Base-by-base conservation (phyloP, 2,797 vertebrate species). In the Oryzias sinensis region DNA sequence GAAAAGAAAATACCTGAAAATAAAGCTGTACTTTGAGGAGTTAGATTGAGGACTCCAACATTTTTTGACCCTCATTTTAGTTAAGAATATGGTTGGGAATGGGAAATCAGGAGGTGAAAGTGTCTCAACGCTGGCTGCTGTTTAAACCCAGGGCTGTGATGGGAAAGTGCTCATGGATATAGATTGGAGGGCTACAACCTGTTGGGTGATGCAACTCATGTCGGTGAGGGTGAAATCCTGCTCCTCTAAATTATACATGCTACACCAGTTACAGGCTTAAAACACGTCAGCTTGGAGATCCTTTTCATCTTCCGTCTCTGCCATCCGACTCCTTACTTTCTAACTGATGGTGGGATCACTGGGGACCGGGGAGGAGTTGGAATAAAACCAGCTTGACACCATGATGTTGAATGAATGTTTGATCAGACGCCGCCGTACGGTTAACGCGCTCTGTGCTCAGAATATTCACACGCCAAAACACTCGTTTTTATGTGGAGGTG, bases 121-220 rank as follows among this genome's bases (percentile, higher is more conserved):
- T 37, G 37, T 47, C 58, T 47, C 0, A 8, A 22, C 15, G 8
- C 9, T 40, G 40, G 25, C 62, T 55, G 33, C 37, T 16, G 16
- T 44, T 54, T 43, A 6, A 5, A 56, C 43, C 14, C 13, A 24
- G 6, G 44, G 0, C 6, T 29, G 18, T 18, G 37, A 46, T 22
- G 14, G 40, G 33, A 14, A n/a, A 16, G 14, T 59, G 29, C 40
- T 43, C 27, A 50, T 49, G 45, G 22, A 29, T 50, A 17, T 59
- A 51, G 49, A 46, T 57, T 27, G 24, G 9, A 58, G 44, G 1
- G 22, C 16, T 14, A 3, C 53, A 41, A 50, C 48, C 33, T 45
- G 50, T 11, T 14, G 58, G 66, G n/a, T 82, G 74, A 82, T 70
- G 77, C 61, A 82, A 80, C 59, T 47, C 43, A 56, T 66, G 54